Evolutionary conservation across 2,888 invertebrate genomes (phyloP).

Genomic region (Sycophila texana): DNA sequence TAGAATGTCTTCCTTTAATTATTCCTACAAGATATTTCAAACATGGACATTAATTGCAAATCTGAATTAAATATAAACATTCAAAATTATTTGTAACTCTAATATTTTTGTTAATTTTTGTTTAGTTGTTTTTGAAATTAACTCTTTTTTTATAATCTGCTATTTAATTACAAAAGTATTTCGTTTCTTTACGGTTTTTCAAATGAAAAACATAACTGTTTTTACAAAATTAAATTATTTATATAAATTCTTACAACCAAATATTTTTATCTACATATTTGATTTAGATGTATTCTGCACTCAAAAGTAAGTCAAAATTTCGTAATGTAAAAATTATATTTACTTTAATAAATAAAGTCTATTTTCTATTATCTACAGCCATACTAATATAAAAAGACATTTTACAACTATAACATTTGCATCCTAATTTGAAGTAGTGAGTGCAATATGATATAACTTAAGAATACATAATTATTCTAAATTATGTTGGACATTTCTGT

Average conservation of each 20-base stretch:
- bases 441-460: conserved; percentile 1
- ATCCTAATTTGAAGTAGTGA: background rate
- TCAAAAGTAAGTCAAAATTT: background rate
- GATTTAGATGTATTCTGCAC: too few relatives aligned
- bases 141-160: too few relatives aligned
- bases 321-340: background rate
- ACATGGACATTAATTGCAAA: background rate
- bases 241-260: too few relatives aligned
- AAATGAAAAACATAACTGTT: too few relatives aligned
- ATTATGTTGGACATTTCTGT: conserved; percentile 13
- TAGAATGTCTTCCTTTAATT: conserved; percentile 8
- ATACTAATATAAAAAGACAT: background rate
- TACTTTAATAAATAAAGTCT: conserved; percentile 4
- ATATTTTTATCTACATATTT: too few relatives aligned
- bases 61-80: background rate
- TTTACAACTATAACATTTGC: background rate
- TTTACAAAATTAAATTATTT: too few relatives aligned
- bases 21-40: background rate
- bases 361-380: conserved; percentile 4
- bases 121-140: too few relatives aligned
- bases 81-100: background rate
- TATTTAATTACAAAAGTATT: too few relatives aligned
- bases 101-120: too few relatives aligned
- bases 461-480: conserved; percentile 23
- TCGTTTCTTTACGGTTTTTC: too few relatives aligned